A percentile compares a stretch with the other conserved stretches of the same genome.
Conservation (phyloP, 2,888 invertebrate species). For the Tinea pellionella region DNA sequence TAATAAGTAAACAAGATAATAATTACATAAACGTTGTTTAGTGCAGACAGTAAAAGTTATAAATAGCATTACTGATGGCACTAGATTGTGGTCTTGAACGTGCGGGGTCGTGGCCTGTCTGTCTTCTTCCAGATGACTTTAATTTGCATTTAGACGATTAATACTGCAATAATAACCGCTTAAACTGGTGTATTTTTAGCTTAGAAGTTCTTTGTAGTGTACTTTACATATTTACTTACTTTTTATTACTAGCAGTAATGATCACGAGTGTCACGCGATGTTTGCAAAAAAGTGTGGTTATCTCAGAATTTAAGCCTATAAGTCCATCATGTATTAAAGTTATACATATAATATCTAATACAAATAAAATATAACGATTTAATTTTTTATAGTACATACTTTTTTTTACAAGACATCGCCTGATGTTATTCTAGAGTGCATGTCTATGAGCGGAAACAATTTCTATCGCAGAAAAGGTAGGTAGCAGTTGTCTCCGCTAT, state of each 20-base stretch:
- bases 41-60: not conserved
- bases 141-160: not conserved
- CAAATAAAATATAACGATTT: not conserved
- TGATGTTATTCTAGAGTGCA: too few relatives aligned
- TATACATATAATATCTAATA: not conserved
- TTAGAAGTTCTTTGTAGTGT: too few relatives aligned
- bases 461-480: too few relatives aligned
- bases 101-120: slow-evolving; percentile 5
- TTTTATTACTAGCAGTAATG: too few relatives aligned
- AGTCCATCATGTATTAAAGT: not conserved
- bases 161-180: not conserved
- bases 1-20: not conserved
- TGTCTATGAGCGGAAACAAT: too few relatives aligned
- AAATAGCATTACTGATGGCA: not conserved
- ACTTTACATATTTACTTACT: too few relatives aligned
- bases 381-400: too few relatives aligned
- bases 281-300: not conserved
- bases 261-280: not conserved
- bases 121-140: slow-evolving; percentile 1
- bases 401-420: too few relatives aligned
- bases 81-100: not conserved
- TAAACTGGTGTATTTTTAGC: not conserved
- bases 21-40: not conserved
- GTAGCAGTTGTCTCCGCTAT: too few relatives aligned
- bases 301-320: not conserved